Evolutionary conservation across 2,888 invertebrate genomes (phyloP), one percentile per base, ranked within the genome.

Genomic region (Hetaerina titia): DNA sequence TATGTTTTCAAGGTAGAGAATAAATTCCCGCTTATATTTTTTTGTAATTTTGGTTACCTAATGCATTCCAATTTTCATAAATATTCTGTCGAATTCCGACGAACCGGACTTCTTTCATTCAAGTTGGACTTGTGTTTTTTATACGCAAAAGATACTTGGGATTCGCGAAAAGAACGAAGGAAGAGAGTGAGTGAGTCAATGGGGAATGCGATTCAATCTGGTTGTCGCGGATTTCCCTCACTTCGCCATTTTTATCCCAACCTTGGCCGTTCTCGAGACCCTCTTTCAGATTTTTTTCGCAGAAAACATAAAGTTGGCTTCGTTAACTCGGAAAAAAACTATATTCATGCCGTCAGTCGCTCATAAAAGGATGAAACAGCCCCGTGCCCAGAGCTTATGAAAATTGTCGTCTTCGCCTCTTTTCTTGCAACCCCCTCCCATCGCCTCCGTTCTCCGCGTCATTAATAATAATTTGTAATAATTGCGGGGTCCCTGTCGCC

Each of bases 391-490:
- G 45, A 45, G 56, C 19, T 88, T n/a, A 69, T 88, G 15, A 88
- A 88, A 88, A 88, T 56, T 69, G 7, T 22, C 69, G 7, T 22
- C 22, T 7, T 22, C 25, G 13, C 5, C 81, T 81, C 31, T 81
- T 31, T 1, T 81, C 2, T 25, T 11, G 31, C 60, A 15, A 60
- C 11, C 60, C 60, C 15, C 31, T 13, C 81, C 81, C 81, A 13
- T 1, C 81, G 11, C 25, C 31, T 13, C 81, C 81, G 25, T 15
- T 9, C 81, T 9, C 25, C 7, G 57, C 57, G n/a, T 89, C 58
- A 22, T 58, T 81, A 89, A 89, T 56, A 45, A 88, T 89, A 57
- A 89, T 89, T 58, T 58, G 58, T 57, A 89, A 57, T 89, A 89
- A 19, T 89, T 89, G n/a, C n/a, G 13, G 89, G 13, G 58, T 89